Percentiles rank a stretch among this genome's conserved stretches.
phyloP scores from a whole-genome alignment of 2,888 invertebrate species.

The Torymus aiolomorphi region DNA sequence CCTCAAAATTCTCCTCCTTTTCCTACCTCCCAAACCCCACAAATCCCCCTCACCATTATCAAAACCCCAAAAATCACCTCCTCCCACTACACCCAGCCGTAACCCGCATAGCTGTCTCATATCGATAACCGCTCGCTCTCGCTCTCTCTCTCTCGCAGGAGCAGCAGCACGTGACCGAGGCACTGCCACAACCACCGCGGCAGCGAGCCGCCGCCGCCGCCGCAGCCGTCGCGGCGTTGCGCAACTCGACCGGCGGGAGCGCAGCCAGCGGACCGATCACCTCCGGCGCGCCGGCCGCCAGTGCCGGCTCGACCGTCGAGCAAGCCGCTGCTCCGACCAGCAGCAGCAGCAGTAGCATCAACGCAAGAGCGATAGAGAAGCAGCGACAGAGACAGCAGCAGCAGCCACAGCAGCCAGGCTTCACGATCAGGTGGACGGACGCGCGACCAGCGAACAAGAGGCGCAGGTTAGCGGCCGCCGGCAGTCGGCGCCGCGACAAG shows the following conservation, averaged over 20 bases:
- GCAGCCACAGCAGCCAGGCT: constrained; percentile 54
- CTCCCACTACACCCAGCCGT: no score
- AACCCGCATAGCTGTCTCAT: no score
- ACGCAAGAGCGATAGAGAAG: no score
- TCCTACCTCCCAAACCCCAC: no score
- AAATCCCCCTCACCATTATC: no score
- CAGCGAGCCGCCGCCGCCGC: constrained; percentile 28
- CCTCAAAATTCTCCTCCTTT: no score
- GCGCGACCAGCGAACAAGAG: constrained; percentile 54
- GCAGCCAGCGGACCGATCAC: constrained; percentile 61
- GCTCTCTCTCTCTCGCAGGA: constrained; percentile 58
- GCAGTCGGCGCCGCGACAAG: constrained; percentile 44
- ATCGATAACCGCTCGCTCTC: no score
- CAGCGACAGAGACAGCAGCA: constrained; percentile 47
- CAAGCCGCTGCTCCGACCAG: constrained; percentile 63
- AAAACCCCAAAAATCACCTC: no score
- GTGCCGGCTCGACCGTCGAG: constrained; percentile 73
- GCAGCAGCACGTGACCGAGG: constrained; percentile 61
- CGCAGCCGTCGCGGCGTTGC: constrained; percentile 51
- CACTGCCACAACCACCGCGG: constrained; percentile 57
- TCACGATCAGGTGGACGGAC: constrained; percentile 66
- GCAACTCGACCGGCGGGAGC: constrained; percentile 56
- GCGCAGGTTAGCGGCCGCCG: constrained; percentile 50
- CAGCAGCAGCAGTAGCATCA: constrained; percentile 64
- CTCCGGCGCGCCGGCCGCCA: constrained; percentile 60